These are phyloP conservation scores for Batillaria attramentaria DNA, from an alignment of 1,140 invertebrate species.

Conservation along the genomic window DNA sequence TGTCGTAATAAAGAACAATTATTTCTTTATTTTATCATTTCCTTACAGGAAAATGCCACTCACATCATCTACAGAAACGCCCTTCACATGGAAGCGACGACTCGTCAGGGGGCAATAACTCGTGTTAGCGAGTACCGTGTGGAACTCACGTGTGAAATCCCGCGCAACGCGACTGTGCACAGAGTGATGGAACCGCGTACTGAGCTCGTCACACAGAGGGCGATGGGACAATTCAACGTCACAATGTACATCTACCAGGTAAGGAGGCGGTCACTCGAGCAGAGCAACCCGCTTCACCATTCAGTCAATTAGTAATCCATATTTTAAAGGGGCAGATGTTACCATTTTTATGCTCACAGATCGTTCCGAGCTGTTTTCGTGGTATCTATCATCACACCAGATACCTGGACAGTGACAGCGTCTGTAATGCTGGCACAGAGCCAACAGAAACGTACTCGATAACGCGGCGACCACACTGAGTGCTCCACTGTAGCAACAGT, in stretches of 20 bases:
- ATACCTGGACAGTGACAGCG: too few relatives aligned
- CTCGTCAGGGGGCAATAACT: constrained; percentile 40
- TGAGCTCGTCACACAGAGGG: constrained; percentile 52
- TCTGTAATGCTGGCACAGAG: too few relatives aligned
- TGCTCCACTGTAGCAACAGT: too few relatives aligned
- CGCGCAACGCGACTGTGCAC: constrained; percentile 33
- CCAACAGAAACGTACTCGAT: too few relatives aligned
- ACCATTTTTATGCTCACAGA: too few relatives aligned
- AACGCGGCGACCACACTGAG: too few relatives aligned
- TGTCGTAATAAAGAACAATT: background rate
- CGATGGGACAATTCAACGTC: constrained; percentile 52
- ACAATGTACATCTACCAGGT: constrained; percentile 36
- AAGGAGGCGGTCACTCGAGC: too few relatives aligned
- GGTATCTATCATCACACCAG: too few relatives aligned
- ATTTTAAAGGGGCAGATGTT: too few relatives aligned
- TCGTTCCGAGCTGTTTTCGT: too few relatives aligned
- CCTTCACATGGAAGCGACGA: constrained; percentile 55
- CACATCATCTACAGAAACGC: constrained; percentile 62
- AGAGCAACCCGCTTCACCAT: too few relatives aligned
- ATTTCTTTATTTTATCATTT: constrained; percentile 26
- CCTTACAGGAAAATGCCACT: constrained; percentile 56
- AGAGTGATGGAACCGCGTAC: constrained; percentile 45
- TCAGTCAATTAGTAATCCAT: too few relatives aligned
- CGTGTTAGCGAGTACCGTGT: constrained; percentile 53
- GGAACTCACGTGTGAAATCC: constrained; percentile 52